Evolutionary conservation across 1,140 invertebrate genomes (phyloP).

Genomic region (Venustaconcha ellipsiformis): DNA sequence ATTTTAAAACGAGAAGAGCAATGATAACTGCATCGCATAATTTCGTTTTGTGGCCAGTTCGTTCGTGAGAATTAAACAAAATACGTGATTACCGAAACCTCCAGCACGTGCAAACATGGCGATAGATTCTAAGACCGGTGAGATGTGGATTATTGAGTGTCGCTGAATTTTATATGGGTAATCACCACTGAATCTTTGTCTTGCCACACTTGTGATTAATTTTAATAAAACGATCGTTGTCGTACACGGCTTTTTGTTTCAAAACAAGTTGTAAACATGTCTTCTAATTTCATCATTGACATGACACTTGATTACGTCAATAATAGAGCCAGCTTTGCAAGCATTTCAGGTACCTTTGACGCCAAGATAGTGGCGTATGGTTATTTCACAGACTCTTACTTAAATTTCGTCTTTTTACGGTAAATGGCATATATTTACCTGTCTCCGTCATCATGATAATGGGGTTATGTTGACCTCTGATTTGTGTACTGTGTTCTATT

Average conservation of each 20-base stretch:
- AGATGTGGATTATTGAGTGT: slow-evolving; percentile 50
- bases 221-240: slow-evolving; percentile 24
- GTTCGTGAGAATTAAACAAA: slow-evolving; percentile 39
- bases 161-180: slow-evolving; percentile 1
- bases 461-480: slow-evolving; percentile 47
- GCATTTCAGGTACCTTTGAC: slow-evolving; percentile 41
- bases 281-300: slow-evolving; percentile 45
- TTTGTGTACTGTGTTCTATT: slow-evolving; percentile 44
- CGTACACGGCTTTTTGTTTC: slow-evolving; percentile 29
- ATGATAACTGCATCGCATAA: no score
- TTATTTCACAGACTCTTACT: slow-evolving; percentile 24
- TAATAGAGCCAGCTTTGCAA: slow-evolving; percentile 38
- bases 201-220: slow-evolving; percentile 40
- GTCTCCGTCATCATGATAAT: slow-evolving; percentile 27
- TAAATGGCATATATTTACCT: slow-evolving; percentile 1
- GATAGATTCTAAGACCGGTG: slow-evolving; percentile 48
- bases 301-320: slow-evolving; percentile 45
- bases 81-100: slow-evolving; percentile 39
- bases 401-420: slow-evolving; percentile 33
- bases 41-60: slow-evolving; percentile 35
- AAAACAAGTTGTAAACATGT: slow-evolving; percentile 30
- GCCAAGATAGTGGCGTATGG: slow-evolving; percentile 38
- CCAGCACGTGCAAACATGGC: slow-evolving; percentile 54
- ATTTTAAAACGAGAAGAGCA: slow-evolving; percentile 8
- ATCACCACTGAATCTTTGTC: slow-evolving; percentile 27